Base-by-base conservation (phyloP, 2,797 vertebrate species). In the Botia kubotai region DNA sequence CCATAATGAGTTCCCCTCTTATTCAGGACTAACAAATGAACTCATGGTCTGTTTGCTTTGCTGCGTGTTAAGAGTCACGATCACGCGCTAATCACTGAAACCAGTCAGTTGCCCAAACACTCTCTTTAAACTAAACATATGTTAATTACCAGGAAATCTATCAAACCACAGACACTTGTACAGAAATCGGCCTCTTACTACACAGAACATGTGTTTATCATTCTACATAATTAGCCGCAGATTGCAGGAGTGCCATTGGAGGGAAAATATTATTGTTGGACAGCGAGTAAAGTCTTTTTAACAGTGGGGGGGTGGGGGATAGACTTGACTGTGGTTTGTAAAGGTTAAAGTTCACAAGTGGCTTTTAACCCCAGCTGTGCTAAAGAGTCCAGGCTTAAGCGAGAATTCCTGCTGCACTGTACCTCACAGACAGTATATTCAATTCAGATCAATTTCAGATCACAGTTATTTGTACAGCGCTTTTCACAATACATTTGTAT, bases 251-350 rank as follows among this genome's bases (percentile, higher is more conserved):
- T 71, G 70, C 48, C 19, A 72, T 55, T 65, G 69, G 3, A 65
- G 19, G 48, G 60, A 19, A 80, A 72, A 72, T 72, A 80, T 80
- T 80, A 72, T 80, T 80, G 33, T 72, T 80, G 70, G 77, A 80
- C 19, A 63, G 33, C 8, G 2, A 72, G 33, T 55, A 72, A 72
- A 80, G 77, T 72, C 71, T 66, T 65, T 65, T 46, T 23, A 79
- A 1, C 11, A n/a, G 65, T 6, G 23, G 26, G n/a, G 43, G 3
- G 0, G 8, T 29, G 53, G 50, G 58, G 46, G 23, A 26, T 36
- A 39, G 69, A 65, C 58, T 72, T 72, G 10, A 66, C 48, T 80
- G 36, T 71, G 73, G 16, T 58, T 83, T 72, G 16, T 39, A 8
- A 4, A 68, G 52, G 68, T 62, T 62, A 72, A 80, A 72, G 72